phyloP scores from a whole-genome alignment of 2,797 vertebrate genomes.

The Gobionotothen gibberifrons region DNA sequence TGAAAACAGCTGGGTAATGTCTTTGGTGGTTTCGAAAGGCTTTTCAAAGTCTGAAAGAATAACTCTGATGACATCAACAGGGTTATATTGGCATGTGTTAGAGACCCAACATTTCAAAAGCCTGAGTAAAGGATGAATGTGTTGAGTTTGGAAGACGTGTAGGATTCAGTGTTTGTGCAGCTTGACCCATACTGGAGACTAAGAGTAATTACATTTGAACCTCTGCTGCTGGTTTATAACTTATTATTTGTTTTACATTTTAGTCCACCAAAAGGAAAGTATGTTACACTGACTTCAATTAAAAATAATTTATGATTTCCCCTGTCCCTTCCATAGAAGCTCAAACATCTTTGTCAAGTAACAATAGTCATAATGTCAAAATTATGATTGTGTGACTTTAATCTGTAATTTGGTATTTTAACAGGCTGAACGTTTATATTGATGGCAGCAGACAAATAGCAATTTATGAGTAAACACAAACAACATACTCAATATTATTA shows the following conservation, averaged over 20 bases:
- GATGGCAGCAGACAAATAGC: not conserved
- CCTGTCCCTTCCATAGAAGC: too few relatives aligned
- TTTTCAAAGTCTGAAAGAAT: not conserved
- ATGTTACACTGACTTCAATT: too few relatives aligned
- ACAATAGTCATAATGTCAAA: not conserved
- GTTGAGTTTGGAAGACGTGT: too few relatives aligned
- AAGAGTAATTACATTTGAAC: not conserved
- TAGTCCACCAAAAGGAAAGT: too few relatives aligned
- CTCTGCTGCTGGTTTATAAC: not conserved
- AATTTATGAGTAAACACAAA: not conserved
- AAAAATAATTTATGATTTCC: too few relatives aligned
- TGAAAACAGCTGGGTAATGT: conserved; percentile 4
- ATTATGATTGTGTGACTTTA: not conserved
- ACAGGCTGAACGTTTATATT: not conserved
- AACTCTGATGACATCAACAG: too few relatives aligned
- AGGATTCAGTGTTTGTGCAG: too few relatives aligned
- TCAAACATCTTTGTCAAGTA: not conserved
- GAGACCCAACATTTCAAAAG: too few relatives aligned
- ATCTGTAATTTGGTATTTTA: not conserved
- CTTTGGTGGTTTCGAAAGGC: not conserved
- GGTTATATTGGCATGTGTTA: too few relatives aligned
- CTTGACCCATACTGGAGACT: too few relatives aligned
- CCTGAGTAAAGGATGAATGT: too few relatives aligned
- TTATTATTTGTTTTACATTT: too few relatives aligned
- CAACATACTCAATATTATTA: not conserved